A percentile compares a stretch with the other conserved stretches of the same genome.
Evolutionary conservation across 2,797 vertebrate genomes (phyloP).

Genomic region (Eupleurogrammus muticus): DNA sequence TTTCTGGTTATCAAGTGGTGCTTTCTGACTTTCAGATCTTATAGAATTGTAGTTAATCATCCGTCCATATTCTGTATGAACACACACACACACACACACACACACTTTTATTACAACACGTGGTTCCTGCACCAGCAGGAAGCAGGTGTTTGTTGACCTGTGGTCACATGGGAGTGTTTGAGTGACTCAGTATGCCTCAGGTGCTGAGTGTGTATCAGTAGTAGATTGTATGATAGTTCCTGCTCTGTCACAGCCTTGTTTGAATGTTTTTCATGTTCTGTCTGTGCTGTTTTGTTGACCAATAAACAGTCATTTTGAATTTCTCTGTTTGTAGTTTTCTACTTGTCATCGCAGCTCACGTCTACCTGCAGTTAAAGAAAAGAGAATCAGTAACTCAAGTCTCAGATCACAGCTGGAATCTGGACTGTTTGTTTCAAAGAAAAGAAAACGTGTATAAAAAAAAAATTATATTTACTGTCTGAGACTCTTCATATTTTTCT

Average conservation of each 20-base stretch:
- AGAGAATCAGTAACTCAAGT: background rate
- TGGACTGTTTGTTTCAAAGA: background rate
- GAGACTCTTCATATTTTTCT: slow-evolving; percentile 1
- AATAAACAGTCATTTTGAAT: slow-evolving; percentile 92
- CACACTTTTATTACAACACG: slow-evolving; percentile 28
- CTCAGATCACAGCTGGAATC: slow-evolving; percentile 3
- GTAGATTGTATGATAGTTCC: slow-evolving; percentile 89
- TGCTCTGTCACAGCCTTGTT: slow-evolving; percentile 86
- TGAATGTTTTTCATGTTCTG: slow-evolving; percentile 75
- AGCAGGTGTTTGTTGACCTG: slow-evolving; percentile 21
- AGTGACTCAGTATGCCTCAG: slow-evolving; percentile 76
- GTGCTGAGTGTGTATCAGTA: slow-evolving; percentile 88
- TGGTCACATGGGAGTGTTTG: slow-evolving; percentile 63
- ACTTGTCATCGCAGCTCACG: slow-evolving; percentile 5
- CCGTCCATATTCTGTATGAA: slow-evolving; percentile 76
- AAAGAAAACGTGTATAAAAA: slow-evolving; percentile 30
- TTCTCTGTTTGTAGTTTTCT: slow-evolving; percentile 77
- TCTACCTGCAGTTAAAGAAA: slow-evolving; percentile 1
- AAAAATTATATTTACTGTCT: slow-evolving; percentile 20
- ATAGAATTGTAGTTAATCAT: slow-evolving; percentile 19
- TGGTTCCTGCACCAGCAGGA: slow-evolving; percentile 18
- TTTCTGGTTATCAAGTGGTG: slow-evolving; percentile 89
- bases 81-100: slow-evolving; percentile 20
- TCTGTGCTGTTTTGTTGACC: slow-evolving; percentile 88
- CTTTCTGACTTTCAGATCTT: slow-evolving; percentile 86